phyloP scores from a whole-genome alignment of 2,113 vertebrate species.

The Tragelaphus imberbis region DNA sequence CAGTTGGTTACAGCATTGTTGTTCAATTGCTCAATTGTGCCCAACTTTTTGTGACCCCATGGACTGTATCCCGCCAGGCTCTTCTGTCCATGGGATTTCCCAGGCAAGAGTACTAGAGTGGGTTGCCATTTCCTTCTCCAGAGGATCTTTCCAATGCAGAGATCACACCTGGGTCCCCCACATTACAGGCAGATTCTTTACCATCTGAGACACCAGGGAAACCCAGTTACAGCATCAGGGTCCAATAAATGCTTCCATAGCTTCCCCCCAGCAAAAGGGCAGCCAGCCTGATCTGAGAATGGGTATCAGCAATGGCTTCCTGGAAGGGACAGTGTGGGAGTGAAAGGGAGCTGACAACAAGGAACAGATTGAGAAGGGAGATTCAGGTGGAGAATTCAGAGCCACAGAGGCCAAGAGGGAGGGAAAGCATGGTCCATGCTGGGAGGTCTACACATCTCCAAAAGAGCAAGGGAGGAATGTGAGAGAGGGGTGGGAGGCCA shows the following conservation, averaged over 20 bases:
- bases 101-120: not conserved
- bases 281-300: not conserved
- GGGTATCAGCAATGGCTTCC: not conserved
- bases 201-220: not conserved
- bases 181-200: not conserved
- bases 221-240: not conserved
- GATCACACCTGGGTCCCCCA: not conserved
- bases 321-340: not conserved
- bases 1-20: rapidly evolving
- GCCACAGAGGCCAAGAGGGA: not conserved
- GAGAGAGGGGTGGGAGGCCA: not conserved
- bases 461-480: not conserved
- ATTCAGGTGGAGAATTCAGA: no score
- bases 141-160: not conserved
- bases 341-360: not conserved
- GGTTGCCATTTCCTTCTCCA: not conserved
- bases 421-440: rapidly evolving
- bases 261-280: not conserved
- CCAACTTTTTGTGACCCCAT: not conserved
- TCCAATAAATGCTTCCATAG: not conserved
- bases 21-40: not conserved
- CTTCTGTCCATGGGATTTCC: not conserved
- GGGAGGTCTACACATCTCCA: rapidly evolving
- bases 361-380: not conserved
- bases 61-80: not conserved